These are phyloP conservation scores for Drosophila auraria DNA, from an alignment of 1,140 invertebrate genomes.

Conservation along the genomic window DNA sequence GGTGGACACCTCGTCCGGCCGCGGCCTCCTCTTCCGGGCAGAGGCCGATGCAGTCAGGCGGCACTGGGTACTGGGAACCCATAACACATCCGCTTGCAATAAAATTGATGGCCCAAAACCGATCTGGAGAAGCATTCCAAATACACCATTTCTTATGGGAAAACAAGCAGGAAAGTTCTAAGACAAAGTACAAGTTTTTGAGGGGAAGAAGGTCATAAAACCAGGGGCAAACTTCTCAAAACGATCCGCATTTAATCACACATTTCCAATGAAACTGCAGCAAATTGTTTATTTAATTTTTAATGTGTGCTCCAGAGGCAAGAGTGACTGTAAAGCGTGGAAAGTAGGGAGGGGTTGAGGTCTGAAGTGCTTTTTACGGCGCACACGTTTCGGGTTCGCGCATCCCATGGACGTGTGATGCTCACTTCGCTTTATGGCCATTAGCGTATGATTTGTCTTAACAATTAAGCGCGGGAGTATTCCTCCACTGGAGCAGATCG, in stretches of 20 bases:
- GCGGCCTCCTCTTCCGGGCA: neutral
- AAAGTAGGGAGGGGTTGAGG: neutral
- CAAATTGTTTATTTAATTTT: slow-evolving; percentile 84
- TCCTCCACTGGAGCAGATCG: slow-evolving; percentile 6
- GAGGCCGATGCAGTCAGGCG: neutral
- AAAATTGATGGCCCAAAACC: slow-evolving; percentile 79
- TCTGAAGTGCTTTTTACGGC: slow-evolving; percentile 30
- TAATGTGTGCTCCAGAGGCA: slow-evolving; percentile 60
- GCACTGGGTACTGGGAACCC: slow-evolving; percentile 41
- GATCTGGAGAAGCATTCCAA: slow-evolving; percentile 64
- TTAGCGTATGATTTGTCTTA: slow-evolving; percentile 84
- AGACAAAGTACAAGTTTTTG: slow-evolving; percentile 23
- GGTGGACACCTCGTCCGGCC: neutral
- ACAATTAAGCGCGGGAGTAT: slow-evolving; percentile 70
- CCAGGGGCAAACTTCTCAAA: slow-evolving; percentile 27
- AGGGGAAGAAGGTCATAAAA: slow-evolving; percentile 42
- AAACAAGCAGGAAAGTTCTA: slow-evolving; percentile 26
- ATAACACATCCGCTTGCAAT: slow-evolving; percentile 78
- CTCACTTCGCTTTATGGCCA: slow-evolving; percentile 72
- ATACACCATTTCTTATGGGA: slow-evolving; percentile 48
- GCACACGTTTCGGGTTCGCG: slow-evolving; percentile 55
- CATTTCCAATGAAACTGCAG: slow-evolving; percentile 81
- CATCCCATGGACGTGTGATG: slow-evolving; percentile 44
- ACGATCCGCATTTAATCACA: slow-evolving; percentile 76
- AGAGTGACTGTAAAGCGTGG: neutral